Evolutionary conservation across 2,113 vertebrate genomes (phyloP), one percentile per base, ranked within the genome.

Genomic region (Isurus oxyrinchus): DNA sequence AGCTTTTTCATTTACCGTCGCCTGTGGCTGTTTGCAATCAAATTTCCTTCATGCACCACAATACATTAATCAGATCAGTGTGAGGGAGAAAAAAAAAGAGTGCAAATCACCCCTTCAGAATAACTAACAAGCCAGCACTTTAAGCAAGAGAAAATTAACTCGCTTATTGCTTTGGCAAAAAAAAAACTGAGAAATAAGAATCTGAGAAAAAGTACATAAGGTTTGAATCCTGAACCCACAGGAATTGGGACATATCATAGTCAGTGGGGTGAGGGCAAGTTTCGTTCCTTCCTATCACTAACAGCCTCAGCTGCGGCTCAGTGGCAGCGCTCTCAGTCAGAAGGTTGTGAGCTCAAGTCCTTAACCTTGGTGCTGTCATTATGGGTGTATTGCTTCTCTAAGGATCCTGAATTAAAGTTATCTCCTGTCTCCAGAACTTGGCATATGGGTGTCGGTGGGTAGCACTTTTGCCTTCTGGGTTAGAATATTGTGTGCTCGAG

Each of bases 11-110:
- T n/a, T 57, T 59, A 10, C 35, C 31, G 88, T 59, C 16, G 94
- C 94, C 94, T 49, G 94, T 27, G 66, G 94, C 94, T 13, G 25
- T 95, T 69, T 69, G 66, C 61, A 95, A 95, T 95, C 94, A 69
- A 40, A 95, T 69, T 49, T 95, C 4, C 59, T 31, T 69, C 94
- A 53, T 31, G n/a, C 44, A 31, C 23, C 21, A 69, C 66, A 31
- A 59, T 44, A 25, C 40, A 69, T 94, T 94, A 94, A 94, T 94
- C 93, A 94, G n/a, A 94, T 94, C 93, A 67, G 31, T 40, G 35
- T 13, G 55, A 91, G 91, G 57, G 55, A 90, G 55, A 94, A 69
- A 53, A 49, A 67, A 49, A 27, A 57, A 49, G 44, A 35, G 87
- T 67, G n/a, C 53, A 61, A 16, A 91, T 61, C 11, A 10, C 13